Base-by-base conservation (phyloP, 37 sponge, comb jelly and placozoan species). In the Beroe ovata region DNA sequence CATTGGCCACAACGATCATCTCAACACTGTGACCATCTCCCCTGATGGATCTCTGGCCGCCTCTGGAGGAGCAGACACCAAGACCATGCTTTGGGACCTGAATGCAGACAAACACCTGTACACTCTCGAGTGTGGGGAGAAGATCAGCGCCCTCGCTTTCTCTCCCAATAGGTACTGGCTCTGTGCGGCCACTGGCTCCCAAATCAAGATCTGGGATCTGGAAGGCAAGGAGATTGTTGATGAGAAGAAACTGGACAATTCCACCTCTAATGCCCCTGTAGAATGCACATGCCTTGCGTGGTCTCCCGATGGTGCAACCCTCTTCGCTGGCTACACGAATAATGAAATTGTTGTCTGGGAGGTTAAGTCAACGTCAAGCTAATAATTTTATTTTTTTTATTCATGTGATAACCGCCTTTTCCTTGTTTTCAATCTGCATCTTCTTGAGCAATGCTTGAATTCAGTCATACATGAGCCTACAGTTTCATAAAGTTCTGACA, bases 31-130 rank as follows among this genome's bases (percentile, higher is more conserved):
- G 63, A 94, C 96, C 54, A 97, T 99, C 39, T 96, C 97, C 60
- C 99, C 99, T 41, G 99, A 99, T 88, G 99, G 99, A 0, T 96
- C 97, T 47, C 93, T 99, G 60, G 96, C 97, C 93, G 99, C 99
- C 0, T 99, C 99, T 41, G 99, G 99, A 16, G 99, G 99, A 71
- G 40, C 92, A 93, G 97, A 96, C 92, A 95, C 95, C 41, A 93
- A 89, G 60, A 94, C 97, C 22, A 99, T 99, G 99, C 91, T 99
- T 60, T 99, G 99, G 99, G 99, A 99, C 47, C 91, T 99, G 60
- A 99, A 99, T 92, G 97, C 96, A 59, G 96, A 93, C 71, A 99
- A 96, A 90, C 99, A 99, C 90, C 88, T 99, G 88, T 99, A 99
- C 92, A 99, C 99, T 22, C 92, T 99, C 22, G 63, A 88, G 23